Conservation (phyloP, 2,113 vertebrate genomes). For the Trogon surrucura region DNA sequence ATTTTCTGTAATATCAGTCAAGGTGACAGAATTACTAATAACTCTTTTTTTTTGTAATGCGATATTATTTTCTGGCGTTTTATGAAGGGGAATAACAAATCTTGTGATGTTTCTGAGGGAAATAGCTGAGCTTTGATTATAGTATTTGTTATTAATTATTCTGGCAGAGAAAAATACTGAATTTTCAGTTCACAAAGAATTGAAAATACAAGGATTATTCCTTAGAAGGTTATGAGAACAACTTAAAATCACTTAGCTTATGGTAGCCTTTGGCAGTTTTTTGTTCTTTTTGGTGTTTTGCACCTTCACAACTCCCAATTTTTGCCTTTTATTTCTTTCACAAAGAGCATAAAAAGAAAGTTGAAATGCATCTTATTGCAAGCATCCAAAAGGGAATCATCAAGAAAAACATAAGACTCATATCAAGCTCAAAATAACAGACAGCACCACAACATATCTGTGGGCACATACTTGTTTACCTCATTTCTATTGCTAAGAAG, state of each 20-base stretch:
- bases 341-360: not conserved
- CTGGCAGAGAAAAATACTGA: not conserved
- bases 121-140: not conserved
- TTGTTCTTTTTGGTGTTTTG: not conserved
- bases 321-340: not conserved
- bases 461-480: not conserved
- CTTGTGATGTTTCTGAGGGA: not conserved
- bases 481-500: not conserved
- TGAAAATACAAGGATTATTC: not conserved
- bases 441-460: not conserved
- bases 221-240: not conserved
- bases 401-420: not conserved
- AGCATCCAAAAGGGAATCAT: not conserved
- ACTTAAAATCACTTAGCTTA: not conserved
- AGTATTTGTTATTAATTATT: not conserved
- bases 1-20: not conserved
- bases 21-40: not conserved
- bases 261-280: accelerated
- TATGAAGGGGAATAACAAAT: not conserved
- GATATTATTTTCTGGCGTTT: not conserved
- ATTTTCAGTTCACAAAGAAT: not conserved
- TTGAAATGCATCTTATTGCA: not conserved
- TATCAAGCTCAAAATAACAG: not conserved
- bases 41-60: not conserved
- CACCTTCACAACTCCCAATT: not conserved